Evolutionary conservation across 2,113 vertebrate species (phyloP).

Genomic region (Pituophis catenifer): DNA sequence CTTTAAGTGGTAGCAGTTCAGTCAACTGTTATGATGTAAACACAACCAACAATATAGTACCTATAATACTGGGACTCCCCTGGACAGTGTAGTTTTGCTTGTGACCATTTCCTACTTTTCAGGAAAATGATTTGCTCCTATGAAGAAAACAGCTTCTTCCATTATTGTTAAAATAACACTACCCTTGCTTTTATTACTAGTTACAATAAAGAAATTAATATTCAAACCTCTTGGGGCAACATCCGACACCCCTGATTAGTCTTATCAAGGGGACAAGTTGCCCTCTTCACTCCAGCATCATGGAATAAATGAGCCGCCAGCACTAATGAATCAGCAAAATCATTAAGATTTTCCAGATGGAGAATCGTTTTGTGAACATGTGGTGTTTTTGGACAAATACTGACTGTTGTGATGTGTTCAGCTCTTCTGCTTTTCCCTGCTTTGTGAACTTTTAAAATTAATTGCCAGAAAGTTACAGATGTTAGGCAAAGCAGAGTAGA

Average conservation of each 20-base stretch:
- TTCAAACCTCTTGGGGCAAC: neutral
- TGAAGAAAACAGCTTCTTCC: neutral
- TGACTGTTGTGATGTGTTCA: slow-evolving; percentile 13
- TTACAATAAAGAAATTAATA: neutral
- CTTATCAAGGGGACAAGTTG: neutral
- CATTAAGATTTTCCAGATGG: slow-evolving; percentile 26
- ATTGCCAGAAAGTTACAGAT: slow-evolving; percentile 10
- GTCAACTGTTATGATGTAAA: neutral
- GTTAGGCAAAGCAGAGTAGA: neutral
- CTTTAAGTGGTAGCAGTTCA: neutral
- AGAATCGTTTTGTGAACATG: slow-evolving; percentile 6
- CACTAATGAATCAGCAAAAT: slow-evolving; percentile 25
- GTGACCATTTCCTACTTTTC: neutral
- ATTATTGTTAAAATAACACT: neutral
- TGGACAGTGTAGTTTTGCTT: neutral
- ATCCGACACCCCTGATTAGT: neutral
- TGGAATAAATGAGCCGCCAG: neutral
- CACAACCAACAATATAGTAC: neutral
- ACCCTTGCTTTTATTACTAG: neutral
- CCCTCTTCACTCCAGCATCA: neutral
- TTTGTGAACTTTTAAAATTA: slow-evolving; percentile 1
- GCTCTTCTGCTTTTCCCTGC: neutral
- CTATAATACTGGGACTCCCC: neutral
- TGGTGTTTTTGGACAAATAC: slow-evolving; percentile 14
- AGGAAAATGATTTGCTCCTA: neutral